phyloP scores from a whole-genome alignment of 23 tunicate species.

The Oikopleura vanhoeffeni region DNA sequence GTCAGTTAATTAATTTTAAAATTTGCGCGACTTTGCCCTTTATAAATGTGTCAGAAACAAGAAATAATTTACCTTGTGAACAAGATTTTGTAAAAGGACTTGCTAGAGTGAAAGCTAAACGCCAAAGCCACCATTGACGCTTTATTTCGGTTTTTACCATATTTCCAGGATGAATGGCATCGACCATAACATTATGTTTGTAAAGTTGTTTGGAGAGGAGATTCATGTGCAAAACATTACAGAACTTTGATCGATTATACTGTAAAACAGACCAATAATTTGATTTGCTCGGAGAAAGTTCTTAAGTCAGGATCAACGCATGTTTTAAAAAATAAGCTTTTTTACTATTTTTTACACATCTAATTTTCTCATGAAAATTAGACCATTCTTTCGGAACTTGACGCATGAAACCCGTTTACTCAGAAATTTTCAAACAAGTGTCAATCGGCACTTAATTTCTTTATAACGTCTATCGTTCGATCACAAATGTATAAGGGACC shows the following conservation, averaged over 20 bases:
- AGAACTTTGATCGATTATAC: slow-evolving; percentile 58
- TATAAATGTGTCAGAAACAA: not conserved
- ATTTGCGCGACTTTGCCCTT: too few species aligned
- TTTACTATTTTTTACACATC: too few species aligned
- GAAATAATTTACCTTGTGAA: not conserved
- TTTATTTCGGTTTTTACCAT: not conserved
- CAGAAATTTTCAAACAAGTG: too few species aligned
- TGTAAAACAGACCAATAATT: slow-evolving; percentile 49
- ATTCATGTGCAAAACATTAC: slow-evolving; percentile 71
- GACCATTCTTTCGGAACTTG: too few species aligned
- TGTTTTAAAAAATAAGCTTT: too few species aligned
- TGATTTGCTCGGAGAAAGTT: slow-evolving; percentile 32
- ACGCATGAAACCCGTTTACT: too few species aligned
- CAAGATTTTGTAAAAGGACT: not conserved
- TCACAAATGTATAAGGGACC: too few species aligned
- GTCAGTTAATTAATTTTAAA: too few species aligned
- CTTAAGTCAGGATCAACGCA: too few species aligned
- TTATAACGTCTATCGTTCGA: too few species aligned
- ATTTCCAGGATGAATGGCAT: not conserved
- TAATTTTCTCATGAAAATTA: too few species aligned
- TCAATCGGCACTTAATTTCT: too few species aligned
- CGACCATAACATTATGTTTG: not conserved
- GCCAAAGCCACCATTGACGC: not conserved
- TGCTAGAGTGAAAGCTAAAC: not conserved
- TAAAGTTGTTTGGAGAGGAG: not conserved